Base-by-base conservation (phyloP, 2,797 vertebrate species). In the Spea hammondii region DNA sequence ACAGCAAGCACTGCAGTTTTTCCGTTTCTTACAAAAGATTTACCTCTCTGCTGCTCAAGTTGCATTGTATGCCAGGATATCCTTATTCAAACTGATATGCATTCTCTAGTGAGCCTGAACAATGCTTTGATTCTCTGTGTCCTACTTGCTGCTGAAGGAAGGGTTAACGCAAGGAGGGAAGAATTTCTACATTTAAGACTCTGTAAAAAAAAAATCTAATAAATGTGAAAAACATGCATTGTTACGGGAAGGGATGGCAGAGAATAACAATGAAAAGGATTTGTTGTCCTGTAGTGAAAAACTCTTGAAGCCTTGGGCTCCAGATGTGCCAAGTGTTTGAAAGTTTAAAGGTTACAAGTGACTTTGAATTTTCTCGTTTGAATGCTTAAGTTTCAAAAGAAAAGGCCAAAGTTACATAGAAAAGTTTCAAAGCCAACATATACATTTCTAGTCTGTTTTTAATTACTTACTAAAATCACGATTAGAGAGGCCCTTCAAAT, bases 351-450 rank as follows among this genome's bases (percentile, higher is more conserved):
- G 79, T 82, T 77, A 73, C 49, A 47, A 66, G 64, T 65, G 59
- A 77, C 77, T 77, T 77, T 55, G 72, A 60, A 77, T 73, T 78
- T 82, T 77, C 70, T 77, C 64, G 70, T 77, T 68, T 82, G 75
- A 57, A 75, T 82, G 80, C 80, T 82, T 82, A 68, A 67, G 64
- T 82, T 82, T 73, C 75, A 82, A 82, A 82, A 67, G 70, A 69
- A 74, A 77, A 77, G 55, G 14, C 65, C 67, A 81, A 71, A 62
- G 72, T 77, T 49, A 79, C 65, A 79, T 55, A 74, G 47, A 66
- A 77, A 77, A 44, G 49, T 62, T 71, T 82, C 70, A 77, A 82
- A 82, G 70, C 65, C 65, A 67, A 65, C 55, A 17, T 77, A 65
- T 73, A 64, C 8, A 57, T 51, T 82, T 82, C 79, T 70, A 73